Evolutionary conservation across 2,888 invertebrate species (phyloP).

Genomic region (Eupithecia insigniata): DNA sequence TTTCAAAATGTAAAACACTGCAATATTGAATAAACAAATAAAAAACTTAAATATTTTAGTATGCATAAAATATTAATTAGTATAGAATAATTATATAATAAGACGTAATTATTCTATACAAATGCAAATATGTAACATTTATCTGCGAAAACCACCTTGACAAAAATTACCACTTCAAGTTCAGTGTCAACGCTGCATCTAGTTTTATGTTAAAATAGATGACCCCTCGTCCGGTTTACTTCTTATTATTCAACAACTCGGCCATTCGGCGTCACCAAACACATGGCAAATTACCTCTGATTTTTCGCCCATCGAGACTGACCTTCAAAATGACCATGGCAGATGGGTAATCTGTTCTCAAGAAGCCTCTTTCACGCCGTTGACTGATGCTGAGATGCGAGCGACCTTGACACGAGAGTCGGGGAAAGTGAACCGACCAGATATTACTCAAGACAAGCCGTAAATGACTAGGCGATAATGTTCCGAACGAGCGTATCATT

Average conservation of each 20-base stretch:
- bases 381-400: conserved; percentile 50
- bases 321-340: conserved; percentile 44
- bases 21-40: not conserved
- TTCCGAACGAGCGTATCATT: conserved; percentile 20
- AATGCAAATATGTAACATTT: not conserved
- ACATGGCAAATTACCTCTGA: conserved; percentile 29
- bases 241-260: conserved; percentile 35
- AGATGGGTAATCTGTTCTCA: conserved; percentile 35
- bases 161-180: conserved; percentile 31
- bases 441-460: conserved; percentile 69
- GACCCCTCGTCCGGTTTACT: conserved; percentile 31
- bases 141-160: conserved; percentile 4
- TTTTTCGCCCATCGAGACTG: conserved; percentile 37
- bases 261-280: conserved; percentile 22
- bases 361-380: conserved; percentile 35
- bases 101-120: not conserved
- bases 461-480: conserved; percentile 37
- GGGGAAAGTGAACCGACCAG: conserved; percentile 80
- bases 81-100: too few relatives aligned
- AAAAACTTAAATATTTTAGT: not conserved
- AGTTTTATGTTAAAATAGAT: conserved; percentile 40
- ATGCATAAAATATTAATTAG: not conserved
- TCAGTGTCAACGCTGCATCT: conserved; percentile 40
- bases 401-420: conserved; percentile 77
- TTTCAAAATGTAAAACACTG: not conserved